Evolutionary conservation across 2,113 vertebrate genomes (phyloP).

Genomic region (Pelmatolapia mariae): DNA sequence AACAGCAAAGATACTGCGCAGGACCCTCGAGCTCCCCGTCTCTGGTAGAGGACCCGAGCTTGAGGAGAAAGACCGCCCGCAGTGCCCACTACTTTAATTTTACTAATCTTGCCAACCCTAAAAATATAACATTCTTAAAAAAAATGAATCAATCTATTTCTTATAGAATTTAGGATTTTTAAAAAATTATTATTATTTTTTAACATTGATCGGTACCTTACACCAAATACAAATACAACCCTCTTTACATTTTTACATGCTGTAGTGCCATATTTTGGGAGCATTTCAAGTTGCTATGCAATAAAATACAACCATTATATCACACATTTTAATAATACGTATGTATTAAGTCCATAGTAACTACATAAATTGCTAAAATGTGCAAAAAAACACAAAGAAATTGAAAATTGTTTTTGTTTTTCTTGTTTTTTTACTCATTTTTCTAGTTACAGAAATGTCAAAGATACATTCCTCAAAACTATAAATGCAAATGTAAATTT

Average conservation of each 20-base stretch:
- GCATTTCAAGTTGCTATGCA: no score
- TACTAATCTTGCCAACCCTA: background rate
- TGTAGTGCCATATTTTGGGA: no score
- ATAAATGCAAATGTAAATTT: background rate
- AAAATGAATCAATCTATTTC: background rate
- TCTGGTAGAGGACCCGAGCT: background rate
- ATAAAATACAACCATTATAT: no score
- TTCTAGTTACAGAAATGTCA: background rate
- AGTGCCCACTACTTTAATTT: background rate
- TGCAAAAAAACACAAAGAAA: background rate
- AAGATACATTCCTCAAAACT: background rate
- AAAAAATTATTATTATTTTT: no score
- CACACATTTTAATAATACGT: no score
- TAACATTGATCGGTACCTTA: no score
- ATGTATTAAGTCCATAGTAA: background rate
- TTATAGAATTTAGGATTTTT: no score
- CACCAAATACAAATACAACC: no score
- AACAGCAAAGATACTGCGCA: no score
- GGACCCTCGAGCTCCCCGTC: no score
- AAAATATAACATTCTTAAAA: background rate
- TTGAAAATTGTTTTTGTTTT: background rate
- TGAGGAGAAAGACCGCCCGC: background rate
- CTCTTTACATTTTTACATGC: no score
- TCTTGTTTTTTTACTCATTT: background rate
- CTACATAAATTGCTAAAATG: background rate